A percentile compares a stretch with the other conserved stretches of the same genome.
Evolutionary conservation across 2,888 invertebrate species (phyloP).

Genomic region (Agrochola macilenta): DNA sequence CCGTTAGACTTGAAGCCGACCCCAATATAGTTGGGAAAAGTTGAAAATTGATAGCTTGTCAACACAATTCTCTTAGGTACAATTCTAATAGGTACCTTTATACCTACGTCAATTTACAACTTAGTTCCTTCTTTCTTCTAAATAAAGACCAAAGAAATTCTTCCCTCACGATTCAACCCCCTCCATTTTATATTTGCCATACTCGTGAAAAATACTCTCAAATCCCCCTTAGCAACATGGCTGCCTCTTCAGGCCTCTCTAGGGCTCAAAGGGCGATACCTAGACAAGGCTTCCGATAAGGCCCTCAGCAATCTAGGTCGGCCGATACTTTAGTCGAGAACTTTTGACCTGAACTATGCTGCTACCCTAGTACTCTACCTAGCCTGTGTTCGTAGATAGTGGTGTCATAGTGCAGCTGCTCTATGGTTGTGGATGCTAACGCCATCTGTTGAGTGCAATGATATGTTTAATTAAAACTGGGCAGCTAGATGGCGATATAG

Average conservation of each 20-base stretch:
- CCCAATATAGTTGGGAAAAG: no score
- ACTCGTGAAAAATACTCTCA: slow-evolving; percentile 19
- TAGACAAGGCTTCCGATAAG: slow-evolving; percentile 63
- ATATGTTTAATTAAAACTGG: no score
- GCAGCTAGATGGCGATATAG: slow-evolving; percentile 8
- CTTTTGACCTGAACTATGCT: slow-evolving; percentile 48
- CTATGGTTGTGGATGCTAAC: neutral
- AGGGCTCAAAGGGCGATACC: slow-evolving; percentile 55
- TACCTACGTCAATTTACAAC: no score
- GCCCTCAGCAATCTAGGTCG: slow-evolving; percentile 64
- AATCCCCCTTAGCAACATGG: slow-evolving; percentile 34
- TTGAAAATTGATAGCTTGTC: no score
- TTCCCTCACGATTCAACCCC: neutral
- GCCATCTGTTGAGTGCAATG: slow-evolving; percentile 40
- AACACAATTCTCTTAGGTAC: no score
- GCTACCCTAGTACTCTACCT: slow-evolving; percentile 11
- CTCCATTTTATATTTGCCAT: slow-evolving; percentile 16
- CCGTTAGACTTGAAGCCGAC: no score
- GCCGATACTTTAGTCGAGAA: slow-evolving; percentile 59
- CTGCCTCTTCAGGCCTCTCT: slow-evolving; percentile 22
- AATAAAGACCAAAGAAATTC: no score
- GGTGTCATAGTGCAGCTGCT: neutral
- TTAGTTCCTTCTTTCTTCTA: no score
- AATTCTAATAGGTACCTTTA: no score
- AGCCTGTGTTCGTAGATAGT: slow-evolving; percentile 8